Percentiles rank a stretch among this genome's conserved stretches.
phyloP scores from a whole-genome alignment of 2,113 vertebrate species.

The Zosterops lateralis region DNA sequence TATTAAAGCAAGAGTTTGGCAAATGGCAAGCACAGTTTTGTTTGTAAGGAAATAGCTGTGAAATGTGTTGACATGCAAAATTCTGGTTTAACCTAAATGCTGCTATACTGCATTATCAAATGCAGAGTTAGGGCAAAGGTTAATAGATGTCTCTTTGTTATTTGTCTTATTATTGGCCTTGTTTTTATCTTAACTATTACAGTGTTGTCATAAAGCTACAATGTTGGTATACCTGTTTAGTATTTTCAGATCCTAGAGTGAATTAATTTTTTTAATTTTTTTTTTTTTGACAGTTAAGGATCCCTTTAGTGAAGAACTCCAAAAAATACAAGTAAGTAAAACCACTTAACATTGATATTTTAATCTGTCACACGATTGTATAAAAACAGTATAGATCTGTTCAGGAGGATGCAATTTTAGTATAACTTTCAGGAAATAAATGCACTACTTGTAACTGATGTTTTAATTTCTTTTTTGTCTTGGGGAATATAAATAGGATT shows the following conservation, averaged over 20 bases:
- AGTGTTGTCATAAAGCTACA: background rate
- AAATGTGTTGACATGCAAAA: background rate
- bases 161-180: background rate
- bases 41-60: background rate
- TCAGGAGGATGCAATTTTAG: background rate
- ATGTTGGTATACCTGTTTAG: background rate
- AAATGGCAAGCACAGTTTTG: background rate
- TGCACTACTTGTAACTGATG: background rate
- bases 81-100: background rate
- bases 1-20: background rate
- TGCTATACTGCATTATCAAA: background rate
- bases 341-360: background rate
- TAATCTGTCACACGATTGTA: background rate
- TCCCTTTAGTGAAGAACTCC: constrained; percentile 64
- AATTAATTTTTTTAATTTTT: background rate
- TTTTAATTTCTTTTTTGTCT: background rate
- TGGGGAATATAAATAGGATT: background rate
- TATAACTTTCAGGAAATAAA: background rate
- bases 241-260: background rate
- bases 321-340: constrained; percentile 74
- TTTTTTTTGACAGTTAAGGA: constrained; percentile 68
- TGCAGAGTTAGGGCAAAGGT: background rate
- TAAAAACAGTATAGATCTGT: background rate
- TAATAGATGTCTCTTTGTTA: background rate
- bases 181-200: background rate